phyloP scores from a whole-genome alignment of 2,113 vertebrate species.

The Megaleporinus macrocephalus region DNA sequence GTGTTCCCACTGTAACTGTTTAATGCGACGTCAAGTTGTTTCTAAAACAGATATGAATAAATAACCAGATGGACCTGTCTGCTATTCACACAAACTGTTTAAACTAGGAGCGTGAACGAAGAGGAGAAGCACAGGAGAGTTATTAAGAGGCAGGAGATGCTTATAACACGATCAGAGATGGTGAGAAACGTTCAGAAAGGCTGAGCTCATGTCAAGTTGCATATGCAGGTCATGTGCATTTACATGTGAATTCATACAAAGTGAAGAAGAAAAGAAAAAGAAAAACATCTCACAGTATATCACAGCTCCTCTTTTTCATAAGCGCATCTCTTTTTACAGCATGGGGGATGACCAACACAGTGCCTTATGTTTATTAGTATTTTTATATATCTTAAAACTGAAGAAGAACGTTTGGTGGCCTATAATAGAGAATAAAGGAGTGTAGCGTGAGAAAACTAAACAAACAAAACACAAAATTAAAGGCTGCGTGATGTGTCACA shows the following conservation, averaged over 20 bases:
- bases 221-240: too few relatives aligned
- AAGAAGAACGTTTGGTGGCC: too few relatives aligned
- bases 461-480: background rate
- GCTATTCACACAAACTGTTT: slow-evolving; percentile 2
- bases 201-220: background rate
- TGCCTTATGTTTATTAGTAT: background rate
- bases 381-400: background rate
- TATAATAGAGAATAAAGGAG: background rate
- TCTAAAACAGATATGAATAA: background rate
- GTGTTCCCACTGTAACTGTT: background rate
- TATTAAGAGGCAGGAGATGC: background rate
- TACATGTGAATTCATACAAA: background rate
- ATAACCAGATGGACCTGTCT: background rate
- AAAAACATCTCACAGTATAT: background rate
- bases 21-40: background rate
- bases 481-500: background rate
- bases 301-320: background rate
- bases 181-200: background rate
- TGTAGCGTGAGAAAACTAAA: background rate
- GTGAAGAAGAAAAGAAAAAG: background rate
- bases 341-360: background rate
- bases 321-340: background rate
- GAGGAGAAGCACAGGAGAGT: background rate
- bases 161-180: background rate
- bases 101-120: background rate